A percentile compares a stretch with the other conserved stretches of the same genome.
phyloP scores from a whole-genome alignment of 2,113 vertebrate species.

The Indri indri region DNA sequence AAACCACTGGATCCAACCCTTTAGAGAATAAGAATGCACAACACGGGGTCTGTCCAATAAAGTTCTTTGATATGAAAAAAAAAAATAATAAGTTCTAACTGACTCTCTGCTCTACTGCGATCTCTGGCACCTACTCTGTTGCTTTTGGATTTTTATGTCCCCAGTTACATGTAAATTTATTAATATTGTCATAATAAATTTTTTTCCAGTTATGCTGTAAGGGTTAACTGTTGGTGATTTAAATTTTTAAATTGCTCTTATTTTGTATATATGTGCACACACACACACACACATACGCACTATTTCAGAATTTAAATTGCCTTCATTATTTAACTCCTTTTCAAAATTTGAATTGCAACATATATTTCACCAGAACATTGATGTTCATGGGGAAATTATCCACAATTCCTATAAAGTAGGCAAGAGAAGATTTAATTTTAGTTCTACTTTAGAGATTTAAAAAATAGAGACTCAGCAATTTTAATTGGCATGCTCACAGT shows the following conservation, averaged over 20 bases:
- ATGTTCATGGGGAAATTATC: neutral
- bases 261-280: neutral
- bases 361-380: neutral
- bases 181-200: neutral
- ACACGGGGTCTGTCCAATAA: neutral
- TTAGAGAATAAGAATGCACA: neutral
- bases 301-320: neutral
- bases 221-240: neutral
- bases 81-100: neutral
- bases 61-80: neutral
- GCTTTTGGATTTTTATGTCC: neutral
- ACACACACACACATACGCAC: neutral
- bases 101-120: neutral
- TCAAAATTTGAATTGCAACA: neutral
- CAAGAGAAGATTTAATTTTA: neutral
- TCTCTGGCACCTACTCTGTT: neutral
- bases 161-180: neutral
- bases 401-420: neutral
- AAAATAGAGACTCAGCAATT: neutral
- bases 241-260: neutral
- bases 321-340: neutral
- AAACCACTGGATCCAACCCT: neutral
- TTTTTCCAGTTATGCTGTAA: neutral
- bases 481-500: neutral
- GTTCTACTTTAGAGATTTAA: neutral